phyloP scores from a whole-genome alignment of 1,140 invertebrate genomes.

The Geopemphigus sp. region DNA sequence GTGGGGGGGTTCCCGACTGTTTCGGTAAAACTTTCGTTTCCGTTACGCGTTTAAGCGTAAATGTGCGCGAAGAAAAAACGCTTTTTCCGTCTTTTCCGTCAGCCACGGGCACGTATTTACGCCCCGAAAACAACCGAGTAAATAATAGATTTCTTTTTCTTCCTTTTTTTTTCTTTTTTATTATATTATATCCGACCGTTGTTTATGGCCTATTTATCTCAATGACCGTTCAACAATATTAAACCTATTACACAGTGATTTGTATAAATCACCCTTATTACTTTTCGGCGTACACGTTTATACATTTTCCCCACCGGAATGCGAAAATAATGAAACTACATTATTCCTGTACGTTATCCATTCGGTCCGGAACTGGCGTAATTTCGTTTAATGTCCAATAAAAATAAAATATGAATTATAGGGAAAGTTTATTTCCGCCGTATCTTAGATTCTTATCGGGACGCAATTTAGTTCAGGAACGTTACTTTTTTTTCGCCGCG shows the following conservation, averaged over 20 bases:
- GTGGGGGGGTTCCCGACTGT: too few relatives aligned
- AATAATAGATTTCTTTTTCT: too few relatives aligned
- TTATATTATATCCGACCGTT: too few relatives aligned
- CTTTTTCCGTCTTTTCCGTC: too few relatives aligned
- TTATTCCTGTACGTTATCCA: background rate
- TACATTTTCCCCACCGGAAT: background rate
- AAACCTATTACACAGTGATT: constrained; percentile 19
- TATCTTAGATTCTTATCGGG: constrained; percentile 12
- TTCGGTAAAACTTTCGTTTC: too few relatives aligned
- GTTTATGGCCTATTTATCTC: constrained; percentile 28
- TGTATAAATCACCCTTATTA: constrained; percentile 26
- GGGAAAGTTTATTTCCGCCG: background rate
- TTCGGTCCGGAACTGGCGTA: background rate
- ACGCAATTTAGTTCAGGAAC: background rate
- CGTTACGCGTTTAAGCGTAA: too few relatives aligned
- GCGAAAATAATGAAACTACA: background rate
- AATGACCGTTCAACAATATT: background rate
- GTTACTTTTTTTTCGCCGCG: background rate
- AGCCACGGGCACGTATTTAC: too few relatives aligned
- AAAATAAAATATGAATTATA: constrained; percentile 28
- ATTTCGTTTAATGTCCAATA: constrained; percentile 11
- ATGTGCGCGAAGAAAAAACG: too few relatives aligned
- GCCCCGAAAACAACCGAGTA: too few relatives aligned
- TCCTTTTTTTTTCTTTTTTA: too few relatives aligned
- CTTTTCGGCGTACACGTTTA: background rate